Evolutionary conservation across 35 echinoderm and acorn worm genomes (phyloP).

Genomic region (Heliocidaris tuberculata): DNA sequence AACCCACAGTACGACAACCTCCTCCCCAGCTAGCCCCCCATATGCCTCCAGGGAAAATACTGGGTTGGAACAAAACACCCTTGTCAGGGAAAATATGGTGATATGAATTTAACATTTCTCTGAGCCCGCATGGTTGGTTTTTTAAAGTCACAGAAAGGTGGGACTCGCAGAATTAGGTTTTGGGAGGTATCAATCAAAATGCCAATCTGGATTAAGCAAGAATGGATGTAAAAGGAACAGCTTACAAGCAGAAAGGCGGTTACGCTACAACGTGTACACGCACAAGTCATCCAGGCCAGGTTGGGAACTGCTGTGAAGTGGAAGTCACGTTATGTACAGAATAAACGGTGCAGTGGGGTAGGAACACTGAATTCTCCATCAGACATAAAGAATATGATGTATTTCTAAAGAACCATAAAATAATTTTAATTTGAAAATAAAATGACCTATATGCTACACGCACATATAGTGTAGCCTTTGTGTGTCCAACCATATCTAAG

Average conservation of each 20-base stretch:
- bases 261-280: neutral
- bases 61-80: conserved; percentile 11
- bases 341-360: neutral
- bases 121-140: neutral
- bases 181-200: conserved; percentile 43
- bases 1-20: conserved; percentile 13
- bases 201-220: conserved; percentile 22
- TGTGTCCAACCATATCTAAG: no score
- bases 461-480: no score
- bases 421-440: no score
- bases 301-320: neutral
- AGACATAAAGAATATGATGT: neutral
- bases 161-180: neutral
- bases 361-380: neutral
- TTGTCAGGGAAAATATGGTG: conserved; percentile 34
- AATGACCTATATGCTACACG: no score
- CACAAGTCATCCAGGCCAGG: neutral
- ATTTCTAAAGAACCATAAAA: no score
- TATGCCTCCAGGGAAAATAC: neutral
- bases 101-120: conserved; percentile 18
- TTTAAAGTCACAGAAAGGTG: neutral
- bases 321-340: neutral
- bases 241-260: conserved; percentile 13
- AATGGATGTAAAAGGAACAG: neutral
- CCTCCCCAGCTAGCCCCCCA: neutral